Percentiles rank a stretch among this genome's conserved stretches.
Evolutionary conservation across 1,140 invertebrate genomes (phyloP).

Genomic region (Hestina assimilis): DNA sequence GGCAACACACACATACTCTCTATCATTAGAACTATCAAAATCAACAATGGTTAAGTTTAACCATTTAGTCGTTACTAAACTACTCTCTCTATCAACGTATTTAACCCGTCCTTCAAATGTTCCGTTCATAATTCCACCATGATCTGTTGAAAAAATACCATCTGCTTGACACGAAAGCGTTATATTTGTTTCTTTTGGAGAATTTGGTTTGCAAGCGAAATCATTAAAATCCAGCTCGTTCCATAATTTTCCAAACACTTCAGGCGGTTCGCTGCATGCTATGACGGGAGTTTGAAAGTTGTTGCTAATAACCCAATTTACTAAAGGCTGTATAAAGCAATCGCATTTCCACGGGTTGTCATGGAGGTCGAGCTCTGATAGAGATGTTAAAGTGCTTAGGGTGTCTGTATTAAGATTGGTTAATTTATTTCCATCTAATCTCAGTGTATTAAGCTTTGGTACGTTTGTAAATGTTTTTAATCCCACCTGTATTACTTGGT

Average conservation of each 20-base stretch:
- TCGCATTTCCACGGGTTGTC: conserved; percentile 94
- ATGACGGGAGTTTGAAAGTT: conserved; percentile 86
- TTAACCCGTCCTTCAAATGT: conserved; percentile 76
- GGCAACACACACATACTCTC: conserved; percentile 91
- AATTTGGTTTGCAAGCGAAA: conserved; percentile 90
- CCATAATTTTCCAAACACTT: conserved; percentile 84
- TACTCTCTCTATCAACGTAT: conserved; percentile 54
- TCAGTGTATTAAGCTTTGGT: conserved; percentile 82
- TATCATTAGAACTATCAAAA: conserved; percentile 86
- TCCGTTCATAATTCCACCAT: conserved; percentile 79
- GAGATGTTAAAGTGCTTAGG: conserved; percentile 79
- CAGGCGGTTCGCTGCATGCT: conserved; percentile 83
- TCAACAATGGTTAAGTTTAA: conserved; percentile 88
- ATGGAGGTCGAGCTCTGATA: conserved; percentile 86
- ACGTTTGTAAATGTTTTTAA: conserved; percentile 85
- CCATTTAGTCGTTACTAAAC: conserved; percentile 80
- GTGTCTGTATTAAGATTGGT: conserved; percentile 80
- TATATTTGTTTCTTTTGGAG: conserved; percentile 80
- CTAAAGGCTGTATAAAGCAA: conserved; percentile 88
- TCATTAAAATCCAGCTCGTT: conserved; percentile 83
- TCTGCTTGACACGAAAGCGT: conserved; percentile 87
- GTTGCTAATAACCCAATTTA: conserved; percentile 85
- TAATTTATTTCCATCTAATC: conserved; percentile 86
- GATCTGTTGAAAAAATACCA: conserved; percentile 87
- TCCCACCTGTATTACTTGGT: conserved; percentile 83